Percentiles rank a stretch among this genome's conserved stretches.
Evolutionary conservation across 2,797 vertebrate species (phyloP).

Genomic region (Chrosomus eos): DNA sequence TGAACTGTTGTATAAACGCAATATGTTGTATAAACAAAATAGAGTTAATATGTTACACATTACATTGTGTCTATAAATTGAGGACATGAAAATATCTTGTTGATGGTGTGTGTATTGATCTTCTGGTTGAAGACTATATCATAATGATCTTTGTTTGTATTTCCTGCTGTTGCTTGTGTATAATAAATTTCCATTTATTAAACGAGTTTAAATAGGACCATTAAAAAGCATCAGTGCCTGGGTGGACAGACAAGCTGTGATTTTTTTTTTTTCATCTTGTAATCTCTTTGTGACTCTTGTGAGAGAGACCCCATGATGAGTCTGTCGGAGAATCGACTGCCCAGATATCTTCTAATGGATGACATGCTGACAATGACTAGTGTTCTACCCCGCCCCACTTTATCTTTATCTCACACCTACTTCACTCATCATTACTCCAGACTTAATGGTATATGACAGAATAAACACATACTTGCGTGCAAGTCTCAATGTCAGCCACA

Average conservation of each 20-base stretch:
- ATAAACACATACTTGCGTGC: conserved; percentile 24
- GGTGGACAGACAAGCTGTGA: conserved; percentile 31
- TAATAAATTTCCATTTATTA: conserved; percentile 3
- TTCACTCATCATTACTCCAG: conserved; percentile 60
- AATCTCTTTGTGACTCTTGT: conserved; percentile 17
- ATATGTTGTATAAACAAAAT: no score
- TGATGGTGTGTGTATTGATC: not conserved
- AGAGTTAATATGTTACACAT: not conserved
- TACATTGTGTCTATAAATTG: not conserved
- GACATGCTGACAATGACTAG: conserved; percentile 54
- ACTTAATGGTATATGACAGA: conserved; percentile 27
- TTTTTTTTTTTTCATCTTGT: conserved; percentile 29
- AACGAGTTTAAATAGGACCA: not conserved
- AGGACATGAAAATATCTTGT: not conserved
- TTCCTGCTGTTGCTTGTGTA: not conserved
- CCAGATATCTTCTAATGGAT: conserved; percentile 40
- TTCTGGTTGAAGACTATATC: not conserved
- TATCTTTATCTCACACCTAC: conserved; percentile 46
- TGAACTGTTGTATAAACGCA: no score
- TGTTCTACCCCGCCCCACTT: conserved; percentile 2
- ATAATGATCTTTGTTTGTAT: not conserved
- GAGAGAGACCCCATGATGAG: conserved; percentile 26
- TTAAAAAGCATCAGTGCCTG: conserved; percentile 23
- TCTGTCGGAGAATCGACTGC: conserved; percentile 33
- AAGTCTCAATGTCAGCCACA: conserved; percentile 54